phyloP scores from a whole-genome alignment of 2,113 vertebrate genomes.

The Pseudorhombus dupliciocellatus region DNA sequence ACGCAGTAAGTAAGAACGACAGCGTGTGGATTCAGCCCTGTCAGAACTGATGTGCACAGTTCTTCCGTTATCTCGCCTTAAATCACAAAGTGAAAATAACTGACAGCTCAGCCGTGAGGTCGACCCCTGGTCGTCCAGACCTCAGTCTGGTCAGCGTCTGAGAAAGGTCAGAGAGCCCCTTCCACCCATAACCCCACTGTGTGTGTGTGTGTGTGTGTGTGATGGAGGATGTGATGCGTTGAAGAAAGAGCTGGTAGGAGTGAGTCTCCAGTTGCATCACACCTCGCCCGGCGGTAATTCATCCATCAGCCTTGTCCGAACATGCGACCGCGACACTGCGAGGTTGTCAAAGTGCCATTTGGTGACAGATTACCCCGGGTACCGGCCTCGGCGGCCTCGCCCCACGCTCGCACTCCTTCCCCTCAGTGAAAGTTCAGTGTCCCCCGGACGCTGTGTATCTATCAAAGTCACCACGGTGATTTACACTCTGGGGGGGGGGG shows the following conservation, averaged over 20 bases:
- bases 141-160: slow-evolving; percentile 48
- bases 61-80: slow-evolving; percentile 29
- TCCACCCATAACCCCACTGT: slow-evolving; percentile 20
- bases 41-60: slow-evolving; percentile 12
- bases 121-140: not conserved
- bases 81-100: slow-evolving; percentile 16
- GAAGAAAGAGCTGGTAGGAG: slow-evolving; percentile 19
- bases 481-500: slow-evolving; percentile 58
- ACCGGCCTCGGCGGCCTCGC: slow-evolving; percentile 3
- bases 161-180: slow-evolving; percentile 49
- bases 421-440: slow-evolving; percentile 52
- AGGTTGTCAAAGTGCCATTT: slow-evolving; percentile 45
- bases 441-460: slow-evolving; percentile 45
- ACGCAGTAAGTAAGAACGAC: no score
- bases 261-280: slow-evolving; percentile 46
- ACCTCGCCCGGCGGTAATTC: slow-evolving; percentile 19
- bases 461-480: slow-evolving; percentile 70
- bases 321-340: slow-evolving; percentile 31
- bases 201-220: slow-evolving; percentile 7
- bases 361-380: slow-evolving; percentile 61
- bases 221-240: not conserved
- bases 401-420: slow-evolving; percentile 39
- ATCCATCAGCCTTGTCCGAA: slow-evolving; percentile 46
- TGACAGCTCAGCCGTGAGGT: slow-evolving; percentile 35
- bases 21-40: slow-evolving; percentile 13